phyloP scores from a whole-genome alignment of 2,797 vertebrate genomes.

The Enteromius trimaculatus region DNA sequence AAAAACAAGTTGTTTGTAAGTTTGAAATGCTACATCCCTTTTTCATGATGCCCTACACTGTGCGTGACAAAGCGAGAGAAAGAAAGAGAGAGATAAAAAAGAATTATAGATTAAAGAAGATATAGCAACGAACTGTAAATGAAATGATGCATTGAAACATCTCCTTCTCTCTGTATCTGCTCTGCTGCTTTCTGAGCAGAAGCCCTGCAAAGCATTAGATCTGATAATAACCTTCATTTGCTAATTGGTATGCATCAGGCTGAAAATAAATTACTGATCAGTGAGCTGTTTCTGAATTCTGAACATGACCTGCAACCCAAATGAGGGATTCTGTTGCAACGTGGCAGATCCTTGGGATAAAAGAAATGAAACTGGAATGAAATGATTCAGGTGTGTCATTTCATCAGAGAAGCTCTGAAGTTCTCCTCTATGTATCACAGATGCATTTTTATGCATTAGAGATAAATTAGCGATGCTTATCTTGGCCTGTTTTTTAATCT shows the following conservation, averaged over 20 bases:
- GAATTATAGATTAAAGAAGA: conserved; percentile 9
- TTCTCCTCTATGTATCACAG: conserved; percentile 31
- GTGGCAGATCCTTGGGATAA: conserved; percentile 46
- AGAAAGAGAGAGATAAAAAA: neutral
- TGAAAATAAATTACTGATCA: conserved; percentile 89
- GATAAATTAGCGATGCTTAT: conserved; percentile 19
- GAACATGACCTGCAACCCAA: conserved; percentile 78
- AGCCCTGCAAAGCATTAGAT: conserved; percentile 67
- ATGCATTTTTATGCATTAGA: conserved; percentile 17
- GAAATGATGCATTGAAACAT: conserved; percentile 64
- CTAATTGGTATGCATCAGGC: conserved; percentile 84
- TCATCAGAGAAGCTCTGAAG: conserved; percentile 29
- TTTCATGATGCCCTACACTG: neutral
- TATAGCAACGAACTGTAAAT: conserved; percentile 36
- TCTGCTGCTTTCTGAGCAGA: conserved; percentile 57
- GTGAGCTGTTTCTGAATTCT: conserved; percentile 81
- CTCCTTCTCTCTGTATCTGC: conserved; percentile 58
- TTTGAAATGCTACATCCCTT: neutral
- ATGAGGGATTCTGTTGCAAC: conserved; percentile 69
- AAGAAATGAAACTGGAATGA: conserved; percentile 42
- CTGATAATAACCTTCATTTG: conserved; percentile 83
- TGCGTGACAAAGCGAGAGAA: neutral
- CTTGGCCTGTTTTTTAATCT: conserved; percentile 22
- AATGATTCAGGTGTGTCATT: conserved; percentile 20
- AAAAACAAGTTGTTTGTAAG: neutral